A percentile compares a stretch with the other conserved stretches of the same genome.
These are phyloP conservation scores for Apogon talboti DNA, from an alignment of 2,797 vertebrate species.

Conservation along the genomic window DNA sequence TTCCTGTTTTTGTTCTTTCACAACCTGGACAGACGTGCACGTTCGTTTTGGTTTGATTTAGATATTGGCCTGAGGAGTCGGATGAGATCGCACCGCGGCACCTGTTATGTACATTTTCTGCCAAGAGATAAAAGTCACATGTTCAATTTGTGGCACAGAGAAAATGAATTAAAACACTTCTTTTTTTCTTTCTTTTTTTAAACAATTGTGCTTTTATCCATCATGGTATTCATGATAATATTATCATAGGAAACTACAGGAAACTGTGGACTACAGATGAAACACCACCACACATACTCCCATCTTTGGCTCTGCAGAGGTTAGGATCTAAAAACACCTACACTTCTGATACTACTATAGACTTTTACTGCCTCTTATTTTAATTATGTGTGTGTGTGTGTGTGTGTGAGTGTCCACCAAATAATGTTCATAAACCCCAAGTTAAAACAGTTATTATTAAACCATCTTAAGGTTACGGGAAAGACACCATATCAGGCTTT, in stretches of 20 bases:
- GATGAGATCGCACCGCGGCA: background rate
- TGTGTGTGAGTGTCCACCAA: constrained; percentile 13
- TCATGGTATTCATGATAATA: background rate
- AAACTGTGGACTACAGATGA: background rate
- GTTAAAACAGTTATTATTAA: constrained; percentile 36
- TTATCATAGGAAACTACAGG: background rate
- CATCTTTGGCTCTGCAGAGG: constrained; percentile 14
- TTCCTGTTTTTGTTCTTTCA: constrained; percentile 80
- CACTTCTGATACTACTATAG: constrained; percentile 3
- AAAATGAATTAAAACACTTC: background rate
- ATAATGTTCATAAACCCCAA: constrained; percentile 27
- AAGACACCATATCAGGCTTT: constrained; percentile 43
- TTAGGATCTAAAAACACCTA: constrained; percentile 4
- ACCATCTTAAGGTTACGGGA: constrained; percentile 34
- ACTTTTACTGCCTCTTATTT: constrained; percentile 7
- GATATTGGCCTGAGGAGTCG: constrained; percentile 12
- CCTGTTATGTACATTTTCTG: background rate
- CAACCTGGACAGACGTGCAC: constrained; percentile 54
- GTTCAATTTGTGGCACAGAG: background rate
- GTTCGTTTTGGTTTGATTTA: constrained; percentile 26
- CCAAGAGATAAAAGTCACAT: background rate
- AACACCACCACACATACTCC: constrained; percentile 30
- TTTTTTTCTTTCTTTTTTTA: background rate
- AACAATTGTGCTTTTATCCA: background rate
- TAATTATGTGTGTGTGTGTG: constrained; percentile 7